Percentiles rank a stretch among this genome's conserved stretches.
These are phyloP conservation scores for Notarius quadriscutis DNA, from an alignment of 2,113 vertebrate species.

Conservation along the genomic window DNA sequence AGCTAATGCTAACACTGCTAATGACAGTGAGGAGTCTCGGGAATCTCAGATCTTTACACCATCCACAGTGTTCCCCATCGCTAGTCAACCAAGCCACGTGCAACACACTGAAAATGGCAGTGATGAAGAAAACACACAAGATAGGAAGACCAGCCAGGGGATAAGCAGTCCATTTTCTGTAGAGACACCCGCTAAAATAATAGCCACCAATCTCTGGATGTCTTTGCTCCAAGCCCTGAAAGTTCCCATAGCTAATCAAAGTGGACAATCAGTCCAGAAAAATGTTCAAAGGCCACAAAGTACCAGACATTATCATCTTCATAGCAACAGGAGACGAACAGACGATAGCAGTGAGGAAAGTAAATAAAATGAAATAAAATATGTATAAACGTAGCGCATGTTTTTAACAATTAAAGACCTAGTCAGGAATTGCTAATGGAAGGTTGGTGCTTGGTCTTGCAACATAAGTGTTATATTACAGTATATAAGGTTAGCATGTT, in stretches of 20 bases:
- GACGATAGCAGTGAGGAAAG: constrained; percentile 18
- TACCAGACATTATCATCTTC: neutral
- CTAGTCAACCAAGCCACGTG: neutral
- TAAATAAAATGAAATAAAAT: neutral
- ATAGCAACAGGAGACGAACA: neutral
- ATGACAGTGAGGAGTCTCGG: constrained; percentile 15
- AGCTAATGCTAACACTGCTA: constrained; percentile 2
- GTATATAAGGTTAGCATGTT: neutral
- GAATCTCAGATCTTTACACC: neutral
- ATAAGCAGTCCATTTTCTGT: neutral
- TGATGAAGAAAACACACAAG: neutral
- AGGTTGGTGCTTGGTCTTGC: neutral
- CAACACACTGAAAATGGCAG: neutral
- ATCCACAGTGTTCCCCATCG: neutral
- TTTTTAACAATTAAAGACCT: neutral
- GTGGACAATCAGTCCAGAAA: neutral
- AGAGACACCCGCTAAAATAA: neutral
- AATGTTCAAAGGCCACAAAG: neutral
- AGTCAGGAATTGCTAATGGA: neutral
- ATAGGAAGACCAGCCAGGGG: neutral
- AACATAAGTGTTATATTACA: neutral
- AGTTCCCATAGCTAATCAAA: neutral
- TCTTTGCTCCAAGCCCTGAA: constrained; percentile 21
- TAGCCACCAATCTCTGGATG: neutral
- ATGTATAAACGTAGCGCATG: neutral